Evolutionary conservation across 2,888 invertebrate genomes (phyloP), one percentile per base, ranked within the genome.

Genomic region (Mimumesa dahlbomi): DNA sequence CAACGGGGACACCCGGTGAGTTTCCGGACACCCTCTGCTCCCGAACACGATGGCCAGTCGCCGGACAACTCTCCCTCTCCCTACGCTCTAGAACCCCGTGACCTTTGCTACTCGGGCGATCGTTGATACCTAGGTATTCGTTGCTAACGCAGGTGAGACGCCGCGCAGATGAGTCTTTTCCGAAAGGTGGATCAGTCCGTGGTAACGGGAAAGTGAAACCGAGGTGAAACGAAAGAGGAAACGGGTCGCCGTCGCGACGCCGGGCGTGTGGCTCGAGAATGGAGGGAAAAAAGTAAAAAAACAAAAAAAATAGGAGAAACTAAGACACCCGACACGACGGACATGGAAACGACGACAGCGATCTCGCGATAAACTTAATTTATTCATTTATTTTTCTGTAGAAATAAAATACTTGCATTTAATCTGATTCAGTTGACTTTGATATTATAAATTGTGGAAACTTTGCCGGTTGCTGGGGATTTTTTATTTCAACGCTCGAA

Each of bases 61-160:
- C n/a, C 40, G 40, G 13, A 5, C 7, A 9, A 34, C 2, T 6
- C 3, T 29, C 42, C 11, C 25, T 7, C 34, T 40, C 11, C 1
- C 16, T 25, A 14, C 7, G 25, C 13, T 6, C 43, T 18, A 48
- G 11, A 46, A 62, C 54, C 68, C 65, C 38, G 52, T 68, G 68
- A 75, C 65, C 72, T 68, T 75, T 63, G 57, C 36, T 57, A 38
- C 9, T 53, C 19, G 25, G 21, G 40, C 45, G 40, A 49, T 31
- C 43, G 43, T 57, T 50, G 61, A 69, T 73, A 42, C 38, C 56
- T 76, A 62, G 52, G 40, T 48, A n/a, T 73, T 65, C 67, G 62
- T 78, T 77, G 56, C 74, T 66, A 75, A 64, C 46, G 52, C 52
- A 45, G 46, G 16, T 29, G 46, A 58, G 14, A 63, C 62, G 52